Evolutionary conservation across 2,888 invertebrate genomes (phyloP).

Genomic region (Parnassius smintheus): DNA sequence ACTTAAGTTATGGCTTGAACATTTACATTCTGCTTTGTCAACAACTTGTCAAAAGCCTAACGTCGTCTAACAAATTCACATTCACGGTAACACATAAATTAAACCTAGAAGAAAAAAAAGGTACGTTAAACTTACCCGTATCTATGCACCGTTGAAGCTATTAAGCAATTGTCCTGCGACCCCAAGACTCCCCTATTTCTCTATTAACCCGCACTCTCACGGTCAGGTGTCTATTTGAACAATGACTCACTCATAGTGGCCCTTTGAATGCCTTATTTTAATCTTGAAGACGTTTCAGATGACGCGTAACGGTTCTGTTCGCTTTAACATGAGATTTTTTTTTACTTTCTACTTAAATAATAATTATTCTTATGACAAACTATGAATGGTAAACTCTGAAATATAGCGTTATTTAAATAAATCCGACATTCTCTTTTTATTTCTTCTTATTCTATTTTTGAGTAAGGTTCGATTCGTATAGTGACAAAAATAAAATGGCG

Average conservation of each 20-base stretch:
- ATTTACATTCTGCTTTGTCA: not conserved
- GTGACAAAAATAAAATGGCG: no score
- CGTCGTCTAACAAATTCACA: conserved; percentile 3
- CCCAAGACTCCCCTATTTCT: conserved; percentile 33
- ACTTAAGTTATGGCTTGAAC: not conserved
- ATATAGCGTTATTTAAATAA: no score
- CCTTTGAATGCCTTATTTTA: conserved; percentile 34
- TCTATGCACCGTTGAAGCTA: conserved; percentile 50
- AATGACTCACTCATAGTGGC: conserved; percentile 32
- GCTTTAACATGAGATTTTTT: conserved; percentile 17
- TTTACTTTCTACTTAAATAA: conserved; percentile 5
- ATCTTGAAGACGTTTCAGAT: conserved; percentile 46
- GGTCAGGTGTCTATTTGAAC: conserved; percentile 61
- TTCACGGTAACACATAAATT: conserved; percentile 13
- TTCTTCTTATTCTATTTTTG: no score
- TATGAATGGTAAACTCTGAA: no score
- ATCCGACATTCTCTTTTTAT: no score
- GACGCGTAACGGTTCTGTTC: conserved; percentile 51
- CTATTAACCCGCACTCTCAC: conserved; percentile 50
- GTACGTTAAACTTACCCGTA: conserved; percentile 35
- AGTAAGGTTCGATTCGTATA: no score
- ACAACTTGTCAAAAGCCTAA: conserved; percentile 5
- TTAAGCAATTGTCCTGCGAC: conserved; percentile 41
- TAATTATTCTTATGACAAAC: no score
- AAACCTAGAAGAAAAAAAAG: conserved; percentile 16